Base-by-base conservation (phyloP, 2,888 invertebrate species). In the Trichogramma evanescens region DNA sequence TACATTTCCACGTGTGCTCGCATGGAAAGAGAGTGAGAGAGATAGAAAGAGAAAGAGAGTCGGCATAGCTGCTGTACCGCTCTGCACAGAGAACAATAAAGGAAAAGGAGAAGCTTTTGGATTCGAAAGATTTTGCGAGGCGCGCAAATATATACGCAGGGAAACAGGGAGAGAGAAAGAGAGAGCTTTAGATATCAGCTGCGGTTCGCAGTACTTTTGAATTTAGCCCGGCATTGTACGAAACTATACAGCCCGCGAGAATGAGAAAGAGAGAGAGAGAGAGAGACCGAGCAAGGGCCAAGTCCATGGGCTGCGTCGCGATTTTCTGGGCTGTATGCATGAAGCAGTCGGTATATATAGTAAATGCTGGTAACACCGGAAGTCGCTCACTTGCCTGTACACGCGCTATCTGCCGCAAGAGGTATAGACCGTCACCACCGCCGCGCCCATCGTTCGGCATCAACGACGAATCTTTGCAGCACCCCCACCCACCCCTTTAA, bases 371-470 rank as follows among this genome's bases (percentile, higher is more conserved):
- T 54, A 40, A 55, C 49, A 26, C 49, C 74, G 74, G 73, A 74
- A 74, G 72, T 73, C 70, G 72, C 70, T 71, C 74, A 73, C 74
- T 74, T 72, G 74, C 73, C 72, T 9, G 38, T 9, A 50, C 9
- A 10, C 50, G 50, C 26, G 26, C 26, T 26, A 26, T 26, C 26
- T 26, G 26, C 26, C 26, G 26, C 26, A 26, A 26, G 26, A 26
- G 3, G 26, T 26, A 26, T 26, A 26, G 26, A 26, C 26, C 26
- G 26, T 26, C 26, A 26, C 26, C 26, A 26, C 26, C 26, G 26
- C 26, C 26, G 26, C 26, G 26, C 26, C 26, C 26, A 26, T 26
- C 26, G 26, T 26, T 26, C 26, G 26, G 26, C 26, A 26, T 26
- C 26, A 26, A 26, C 26, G 26, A 26, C 26, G 26, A 26, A 26